Conservation (phyloP, 2,888 invertebrate species). For the Seira ritae region DNA sequence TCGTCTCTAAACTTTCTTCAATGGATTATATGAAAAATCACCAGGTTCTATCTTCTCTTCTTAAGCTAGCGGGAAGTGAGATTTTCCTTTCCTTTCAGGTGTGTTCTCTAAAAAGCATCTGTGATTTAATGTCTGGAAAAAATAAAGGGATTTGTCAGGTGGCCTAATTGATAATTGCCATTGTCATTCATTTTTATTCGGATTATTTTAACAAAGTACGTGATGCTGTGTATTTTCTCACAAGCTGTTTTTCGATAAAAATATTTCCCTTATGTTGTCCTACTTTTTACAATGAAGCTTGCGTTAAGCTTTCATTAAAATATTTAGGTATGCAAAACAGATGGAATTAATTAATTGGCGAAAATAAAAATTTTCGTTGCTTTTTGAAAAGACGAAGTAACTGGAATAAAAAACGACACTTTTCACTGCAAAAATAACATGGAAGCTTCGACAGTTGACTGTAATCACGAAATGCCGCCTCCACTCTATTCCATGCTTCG, state of each 20-base stretch:
- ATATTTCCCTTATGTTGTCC: neutral
- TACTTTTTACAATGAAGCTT: neutral
- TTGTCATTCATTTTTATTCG: neutral
- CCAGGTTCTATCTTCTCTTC: neutral
- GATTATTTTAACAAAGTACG: neutral
- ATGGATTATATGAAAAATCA: neutral
- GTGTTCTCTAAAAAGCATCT: neutral
- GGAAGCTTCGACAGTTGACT: conserved; percentile 20
- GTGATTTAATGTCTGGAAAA: neutral
- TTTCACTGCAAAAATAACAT: no score
- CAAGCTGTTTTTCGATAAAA: neutral
- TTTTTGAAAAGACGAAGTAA: no score
- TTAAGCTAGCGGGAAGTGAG: neutral
- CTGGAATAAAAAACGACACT: no score
- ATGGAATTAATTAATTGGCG: no score
- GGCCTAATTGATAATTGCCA: conserved; percentile 2
- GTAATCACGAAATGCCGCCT: conserved; percentile 36
- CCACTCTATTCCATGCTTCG: conserved; percentile 8
- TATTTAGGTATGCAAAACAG: no score
- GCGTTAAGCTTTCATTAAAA: neutral
- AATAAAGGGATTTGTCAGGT: neutral
- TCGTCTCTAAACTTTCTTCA: neutral
- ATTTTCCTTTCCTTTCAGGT: neutral
- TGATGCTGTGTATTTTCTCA: neutral
- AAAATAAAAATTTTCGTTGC: no score